Percentiles rank a stretch among this genome's conserved stretches.
Conservation (phyloP, 2,113 vertebrate species). For the Leiothrix lutea region DNA sequence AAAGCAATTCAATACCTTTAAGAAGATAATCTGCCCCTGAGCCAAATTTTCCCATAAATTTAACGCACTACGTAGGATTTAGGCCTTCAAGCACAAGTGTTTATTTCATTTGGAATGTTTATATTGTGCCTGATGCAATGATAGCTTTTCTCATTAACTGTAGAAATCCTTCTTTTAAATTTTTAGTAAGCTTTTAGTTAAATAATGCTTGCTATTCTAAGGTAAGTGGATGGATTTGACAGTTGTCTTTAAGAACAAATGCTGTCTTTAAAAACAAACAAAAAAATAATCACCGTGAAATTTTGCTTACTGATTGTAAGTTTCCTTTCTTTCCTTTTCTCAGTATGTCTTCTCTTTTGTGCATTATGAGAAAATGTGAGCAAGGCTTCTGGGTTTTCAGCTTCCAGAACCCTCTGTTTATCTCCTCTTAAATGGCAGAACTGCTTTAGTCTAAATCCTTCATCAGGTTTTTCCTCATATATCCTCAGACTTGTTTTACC, state of each 20-base stretch:
- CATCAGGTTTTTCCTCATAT: background rate
- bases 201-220: background rate
- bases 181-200: background rate
- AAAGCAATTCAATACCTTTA: background rate
- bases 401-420: background rate
- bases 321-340: background rate
- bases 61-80: background rate
- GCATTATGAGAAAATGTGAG: background rate
- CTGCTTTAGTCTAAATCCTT: background rate
- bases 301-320: background rate
- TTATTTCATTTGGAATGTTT: slow-evolving; percentile 12
- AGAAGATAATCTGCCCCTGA: background rate
- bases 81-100: background rate
- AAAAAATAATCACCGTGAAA: background rate
- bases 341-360: background rate
- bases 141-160: background rate
- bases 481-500: background rate
- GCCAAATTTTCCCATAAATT: background rate
- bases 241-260: background rate
- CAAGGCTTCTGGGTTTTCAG: background rate
- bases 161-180: background rate
- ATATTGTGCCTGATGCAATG: background rate
- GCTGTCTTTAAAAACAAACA: background rate
- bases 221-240: background rate
- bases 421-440: background rate